Conservation (phyloP, 2,888 invertebrate genomes). For the Agapostemon virescens region DNA sequence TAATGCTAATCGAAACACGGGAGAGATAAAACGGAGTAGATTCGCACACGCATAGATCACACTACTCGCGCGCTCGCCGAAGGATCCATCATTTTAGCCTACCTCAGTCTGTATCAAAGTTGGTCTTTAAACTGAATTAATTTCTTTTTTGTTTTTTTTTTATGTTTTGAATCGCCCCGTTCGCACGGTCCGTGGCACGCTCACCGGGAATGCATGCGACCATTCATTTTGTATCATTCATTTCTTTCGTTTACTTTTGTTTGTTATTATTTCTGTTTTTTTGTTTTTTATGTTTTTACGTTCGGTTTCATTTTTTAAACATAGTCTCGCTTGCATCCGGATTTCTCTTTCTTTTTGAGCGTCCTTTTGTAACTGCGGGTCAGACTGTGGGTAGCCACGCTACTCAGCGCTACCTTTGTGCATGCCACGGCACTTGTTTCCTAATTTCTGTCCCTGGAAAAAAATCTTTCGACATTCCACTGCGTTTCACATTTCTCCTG, state of each 20-base stretch:
- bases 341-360: slow-evolving; percentile 71
- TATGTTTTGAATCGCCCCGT: slow-evolving; percentile 58
- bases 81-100: slow-evolving; percentile 56
- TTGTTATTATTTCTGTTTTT: neutral
- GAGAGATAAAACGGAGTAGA: slow-evolving; percentile 19
- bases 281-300: too few species aligned
- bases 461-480: slow-evolving; percentile 18
- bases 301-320: slow-evolving; percentile 69
- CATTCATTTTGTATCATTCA: slow-evolving; percentile 30
- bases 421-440: slow-evolving; percentile 80
- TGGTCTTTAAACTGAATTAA: slow-evolving; percentile 56
- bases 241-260: slow-evolving; percentile 1
- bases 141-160: neutral
- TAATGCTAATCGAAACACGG: slow-evolving; percentile 47
- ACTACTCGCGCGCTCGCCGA: slow-evolving; percentile 41
- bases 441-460: slow-evolving; percentile 79
- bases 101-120: slow-evolving; percentile 69
- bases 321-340: slow-evolving; percentile 73
- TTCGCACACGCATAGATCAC: slow-evolving; percentile 43
- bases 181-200: slow-evolving; percentile 73
- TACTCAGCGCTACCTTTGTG: slow-evolving; percentile 77
- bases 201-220: slow-evolving; percentile 52
- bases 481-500: slow-evolving; percentile 12
- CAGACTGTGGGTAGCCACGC: slow-evolving; percentile 78
- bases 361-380: slow-evolving; percentile 79